Conservation (phyloP, 1,140 invertebrate species). For the Ceratina calcarata region DNA sequence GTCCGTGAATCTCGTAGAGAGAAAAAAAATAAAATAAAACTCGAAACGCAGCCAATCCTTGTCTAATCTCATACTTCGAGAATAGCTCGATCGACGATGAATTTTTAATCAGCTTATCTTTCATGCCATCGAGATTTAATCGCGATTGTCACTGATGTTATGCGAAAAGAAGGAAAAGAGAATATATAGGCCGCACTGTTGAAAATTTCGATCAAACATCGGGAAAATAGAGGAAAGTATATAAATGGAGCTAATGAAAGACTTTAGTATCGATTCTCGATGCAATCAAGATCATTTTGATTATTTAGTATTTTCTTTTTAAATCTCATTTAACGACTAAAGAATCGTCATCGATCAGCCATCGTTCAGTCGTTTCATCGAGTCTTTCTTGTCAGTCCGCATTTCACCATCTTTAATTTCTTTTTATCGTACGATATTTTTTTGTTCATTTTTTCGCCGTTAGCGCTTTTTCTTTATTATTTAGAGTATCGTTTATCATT, state of each 20-base stretch:
- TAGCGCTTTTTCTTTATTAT: conserved; percentile 47
- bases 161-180: neutral
- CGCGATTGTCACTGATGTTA: neutral
- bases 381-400: neutral
- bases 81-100: conserved; percentile 26
- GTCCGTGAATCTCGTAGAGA: conserved; percentile 1
- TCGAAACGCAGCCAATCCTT: conserved; percentile 5
- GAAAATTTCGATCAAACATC: neutral
- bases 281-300: neutral
- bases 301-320: neutral
- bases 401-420: neutral
- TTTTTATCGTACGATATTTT: conserved; percentile 29
- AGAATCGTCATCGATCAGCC: neutral
- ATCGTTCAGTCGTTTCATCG: neutral
- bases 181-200: neutral
- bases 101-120: neutral
- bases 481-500: conserved; percentile 49
- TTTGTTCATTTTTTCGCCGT: conserved; percentile 23
- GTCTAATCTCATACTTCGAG: conserved; percentile 14
- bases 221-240: neutral
- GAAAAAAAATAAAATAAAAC: conserved; percentile 24
- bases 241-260: neutral
- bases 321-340: neutral
- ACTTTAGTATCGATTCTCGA: neutral
- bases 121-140: neutral